phyloP scores from a whole-genome alignment of 2,797 vertebrate genomes.

The Melanotaenia nigrans region DNA sequence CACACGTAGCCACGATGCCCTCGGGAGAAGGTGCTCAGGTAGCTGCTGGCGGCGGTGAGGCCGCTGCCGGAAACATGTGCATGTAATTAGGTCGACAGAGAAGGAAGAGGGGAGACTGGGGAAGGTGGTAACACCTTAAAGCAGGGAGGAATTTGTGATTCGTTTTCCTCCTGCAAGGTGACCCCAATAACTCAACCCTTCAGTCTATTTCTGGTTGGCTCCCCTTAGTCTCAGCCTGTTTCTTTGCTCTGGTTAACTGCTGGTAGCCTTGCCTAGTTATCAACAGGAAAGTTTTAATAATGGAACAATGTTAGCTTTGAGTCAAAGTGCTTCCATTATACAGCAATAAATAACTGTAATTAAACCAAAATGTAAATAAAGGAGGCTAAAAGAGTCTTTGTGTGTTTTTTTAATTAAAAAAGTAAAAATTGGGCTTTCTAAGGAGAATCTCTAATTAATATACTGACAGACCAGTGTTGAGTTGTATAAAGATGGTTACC shows the following conservation, averaged over 20 bases:
- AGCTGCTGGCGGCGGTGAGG: slow-evolving; percentile 74
- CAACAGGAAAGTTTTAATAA: slow-evolving; percentile 54
- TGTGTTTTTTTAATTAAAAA: neutral
- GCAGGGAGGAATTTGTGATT: slow-evolving; percentile 80
- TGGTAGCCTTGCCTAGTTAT: slow-evolving; percentile 69
- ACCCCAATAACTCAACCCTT: slow-evolving; percentile 88
- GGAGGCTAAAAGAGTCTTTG: neutral
- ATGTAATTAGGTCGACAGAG: slow-evolving; percentile 88
- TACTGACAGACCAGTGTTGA: neutral
- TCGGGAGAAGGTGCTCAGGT: slow-evolving; percentile 80
- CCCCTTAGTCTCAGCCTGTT: slow-evolving; percentile 76
- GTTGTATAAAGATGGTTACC: neutral
- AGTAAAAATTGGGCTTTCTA: neutral
- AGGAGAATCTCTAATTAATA: neutral
- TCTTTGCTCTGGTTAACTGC: slow-evolving; percentile 80
- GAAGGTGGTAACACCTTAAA: slow-evolving; percentile 82
- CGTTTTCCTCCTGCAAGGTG: slow-evolving; percentile 87
- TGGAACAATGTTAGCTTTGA: slow-evolving; percentile 22
- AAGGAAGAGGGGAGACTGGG: slow-evolving; percentile 80
- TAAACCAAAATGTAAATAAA: slow-evolving; percentile 8
- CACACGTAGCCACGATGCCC: slow-evolving; percentile 82
- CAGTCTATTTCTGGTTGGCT: slow-evolving; percentile 85
- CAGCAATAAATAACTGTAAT: neutral
- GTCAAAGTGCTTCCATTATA: neutral
- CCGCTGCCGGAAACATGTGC: slow-evolving; percentile 83